Conservation (phyloP, 2,888 invertebrate species). For the Mythimna pallens region DNA sequence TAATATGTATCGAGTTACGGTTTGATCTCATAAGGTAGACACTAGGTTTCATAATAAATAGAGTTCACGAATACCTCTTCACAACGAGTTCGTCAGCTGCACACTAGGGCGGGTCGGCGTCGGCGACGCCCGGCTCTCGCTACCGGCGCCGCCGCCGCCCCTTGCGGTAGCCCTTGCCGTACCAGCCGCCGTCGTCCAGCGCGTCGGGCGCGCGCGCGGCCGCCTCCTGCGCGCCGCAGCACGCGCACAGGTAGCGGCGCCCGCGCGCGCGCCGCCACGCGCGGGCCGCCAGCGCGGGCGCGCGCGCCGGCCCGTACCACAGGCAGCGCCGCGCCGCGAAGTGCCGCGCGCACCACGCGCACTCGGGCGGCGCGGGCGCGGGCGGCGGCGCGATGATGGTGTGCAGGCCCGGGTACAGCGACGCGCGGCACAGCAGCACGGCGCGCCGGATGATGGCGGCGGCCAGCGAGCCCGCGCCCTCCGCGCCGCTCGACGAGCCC, state of each 20-base stretch:
- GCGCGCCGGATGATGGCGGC: constrained; percentile 87
- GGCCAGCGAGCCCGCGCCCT: constrained; percentile 75
- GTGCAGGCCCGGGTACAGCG: constrained; percentile 91
- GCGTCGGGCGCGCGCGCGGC: constrained; percentile 75
- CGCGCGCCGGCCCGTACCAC: constrained; percentile 89
- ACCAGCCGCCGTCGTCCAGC: constrained; percentile 92
- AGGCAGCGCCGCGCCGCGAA: constrained; percentile 80
- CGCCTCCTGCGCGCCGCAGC: constrained; percentile 89
- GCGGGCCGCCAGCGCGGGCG: constrained; percentile 71
- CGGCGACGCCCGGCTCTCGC: constrained; percentile 64
- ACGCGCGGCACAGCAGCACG: constrained; percentile 84
- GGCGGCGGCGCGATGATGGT: constrained; percentile 88
- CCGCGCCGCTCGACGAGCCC: constrained; percentile 48
- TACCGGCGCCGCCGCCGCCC: constrained; percentile 90
- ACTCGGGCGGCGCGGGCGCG: constrained; percentile 65
- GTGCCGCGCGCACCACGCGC: constrained; percentile 79
- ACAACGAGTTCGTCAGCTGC: not conserved
- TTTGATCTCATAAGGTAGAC: constrained; percentile 34
- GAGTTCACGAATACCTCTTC: not conserved
- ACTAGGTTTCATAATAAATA: constrained; percentile 26
- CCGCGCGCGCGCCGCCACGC: constrained; percentile 80
- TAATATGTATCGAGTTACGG: constrained; percentile 4
- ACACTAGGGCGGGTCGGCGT: not conserved
- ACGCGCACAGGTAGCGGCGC: constrained; percentile 92
- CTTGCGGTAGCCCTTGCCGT: constrained; percentile 96